Evolutionary conservation across 2,113 vertebrate genomes (phyloP).

Genomic region (Pantherophis guttatus): DNA sequence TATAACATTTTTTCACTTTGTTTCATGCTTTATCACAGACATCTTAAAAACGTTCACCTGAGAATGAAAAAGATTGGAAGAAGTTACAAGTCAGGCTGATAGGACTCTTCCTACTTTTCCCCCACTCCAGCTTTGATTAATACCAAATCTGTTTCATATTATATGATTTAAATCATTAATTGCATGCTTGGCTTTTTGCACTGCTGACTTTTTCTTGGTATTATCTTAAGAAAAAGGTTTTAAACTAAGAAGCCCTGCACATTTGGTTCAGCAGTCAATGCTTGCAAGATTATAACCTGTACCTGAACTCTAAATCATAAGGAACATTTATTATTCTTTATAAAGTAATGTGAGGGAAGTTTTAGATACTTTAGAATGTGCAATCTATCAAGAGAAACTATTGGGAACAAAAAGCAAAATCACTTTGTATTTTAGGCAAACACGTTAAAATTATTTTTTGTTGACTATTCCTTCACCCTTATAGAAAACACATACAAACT

Average conservation of each 20-base stretch:
- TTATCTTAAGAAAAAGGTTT: not conserved
- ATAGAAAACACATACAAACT: not conserved
- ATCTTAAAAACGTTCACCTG: not conserved
- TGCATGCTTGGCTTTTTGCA: not conserved
- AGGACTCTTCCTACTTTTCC: not conserved
- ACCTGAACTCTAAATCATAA: not conserved
- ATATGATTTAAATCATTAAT: not conserved
- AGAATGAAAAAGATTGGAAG: not conserved
- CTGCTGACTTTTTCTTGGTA: not conserved
- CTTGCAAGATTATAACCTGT: not conserved
- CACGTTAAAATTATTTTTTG: not conserved
- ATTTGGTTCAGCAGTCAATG: not conserved
- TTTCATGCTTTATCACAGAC: not conserved
- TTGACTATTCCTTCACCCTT: not conserved
- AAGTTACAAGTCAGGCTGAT: not conserved
- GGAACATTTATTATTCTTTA: not conserved
- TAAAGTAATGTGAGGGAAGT: not conserved
- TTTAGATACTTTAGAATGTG: not conserved
- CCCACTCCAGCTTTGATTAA: not conserved
- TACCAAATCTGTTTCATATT: not conserved
- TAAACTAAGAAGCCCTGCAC: not conserved
- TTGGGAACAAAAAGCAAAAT: slow-evolving; percentile 4
- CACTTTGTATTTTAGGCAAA: not conserved
- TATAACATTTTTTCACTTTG: not conserved
- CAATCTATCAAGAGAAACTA: not conserved